Evolutionary conservation across 2,888 invertebrate genomes (phyloP), one percentile per base, ranked within the genome.

Genomic region (Lasioglossum figueresi): DNA sequence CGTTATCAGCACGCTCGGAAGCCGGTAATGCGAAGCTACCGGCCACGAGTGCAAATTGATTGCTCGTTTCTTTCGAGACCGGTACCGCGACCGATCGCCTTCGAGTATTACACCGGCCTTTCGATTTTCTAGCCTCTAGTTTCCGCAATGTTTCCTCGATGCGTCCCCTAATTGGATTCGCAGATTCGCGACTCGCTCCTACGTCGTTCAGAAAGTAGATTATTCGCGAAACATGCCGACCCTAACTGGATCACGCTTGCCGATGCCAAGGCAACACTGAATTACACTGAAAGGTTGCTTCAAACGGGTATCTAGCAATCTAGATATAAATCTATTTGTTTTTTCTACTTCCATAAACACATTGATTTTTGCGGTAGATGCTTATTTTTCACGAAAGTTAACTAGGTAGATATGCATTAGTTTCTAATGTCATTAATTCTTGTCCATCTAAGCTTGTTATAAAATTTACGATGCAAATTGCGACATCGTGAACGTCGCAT

Each of bases 1-100:
- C 68, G 79, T 76, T 84, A 84, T 85, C 85, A 56, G 56, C 45
- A 5, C 10, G 77, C 52, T 37, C 37, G n/a, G 45, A 48, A 43
- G 34, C 52, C 34, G 45, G 77, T 77, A 59, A 81, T 77, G 76
- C 77, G 59, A 76, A 84, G 45, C 40, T 56, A 40, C 45, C 71
- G 37, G 37, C 70, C 72, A 8, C 23, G 19, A 52, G 43, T 0
- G 45, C 75, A 77, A 78, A 85, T 84, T 80, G 78, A 80, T 80
- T 23, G 23, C 37, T 37, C 23, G 23, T 68, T 68, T 23, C 68
- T 66, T 66, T 66, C 6, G 8, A 27, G 27, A 59, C 59, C n/a
- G 56, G 56, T 27, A 27, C 56, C 56, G 1, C 56, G 14, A 27
- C 56, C 27, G 59, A 59, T 59, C 59, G 59, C 27, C 27, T 14